Conservation (phyloP, 2,113 vertebrate genomes). For the Lethenteron camtschaticum region DNA sequence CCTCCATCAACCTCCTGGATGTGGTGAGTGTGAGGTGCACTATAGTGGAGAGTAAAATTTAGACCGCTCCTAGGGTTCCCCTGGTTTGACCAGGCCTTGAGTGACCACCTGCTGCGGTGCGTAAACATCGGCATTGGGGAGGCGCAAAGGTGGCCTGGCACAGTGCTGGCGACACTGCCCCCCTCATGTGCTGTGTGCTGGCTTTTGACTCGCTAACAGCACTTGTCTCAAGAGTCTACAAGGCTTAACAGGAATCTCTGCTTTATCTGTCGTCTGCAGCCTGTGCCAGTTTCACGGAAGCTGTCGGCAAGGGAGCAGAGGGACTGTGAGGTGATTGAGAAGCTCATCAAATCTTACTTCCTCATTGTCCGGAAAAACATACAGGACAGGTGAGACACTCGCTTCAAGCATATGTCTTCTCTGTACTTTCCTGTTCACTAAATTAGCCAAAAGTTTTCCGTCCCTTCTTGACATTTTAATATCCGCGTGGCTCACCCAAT, state of each 20-base stretch:
- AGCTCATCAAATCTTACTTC: conserved; percentile 95
- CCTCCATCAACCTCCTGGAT: conserved; percentile 72
- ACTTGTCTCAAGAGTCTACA: too few species aligned
- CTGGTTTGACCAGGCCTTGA: too few species aligned
- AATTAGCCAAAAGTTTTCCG: background rate
- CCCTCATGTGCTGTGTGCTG: too few species aligned
- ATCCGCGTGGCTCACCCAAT: background rate
- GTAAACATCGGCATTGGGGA: too few species aligned
- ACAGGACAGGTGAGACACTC: conserved; percentile 61
- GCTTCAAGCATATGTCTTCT: background rate
- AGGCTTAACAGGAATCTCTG: too few species aligned
- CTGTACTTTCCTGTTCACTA: background rate
- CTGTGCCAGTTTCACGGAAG: conserved; percentile 82
- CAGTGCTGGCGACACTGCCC: too few species aligned
- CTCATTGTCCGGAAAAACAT: conserved; percentile 97
- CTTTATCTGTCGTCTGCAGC: conserved; percentile 24
- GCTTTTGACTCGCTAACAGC: too few species aligned
- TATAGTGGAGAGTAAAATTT: background rate
- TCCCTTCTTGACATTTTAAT: background rate
- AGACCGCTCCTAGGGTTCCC: too few species aligned
- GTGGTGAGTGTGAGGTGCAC: conserved; percentile 34
- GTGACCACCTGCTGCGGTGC: too few species aligned
- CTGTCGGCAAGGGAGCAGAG: conserved; percentile 79
- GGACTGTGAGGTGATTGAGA: conserved; percentile 92
- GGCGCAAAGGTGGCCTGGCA: too few species aligned